A percentile compares a stretch with the other conserved stretches of the same genome.
Evolutionary conservation across 1,140 invertebrate species (phyloP).

Genomic region (Microplitis mediator): DNA sequence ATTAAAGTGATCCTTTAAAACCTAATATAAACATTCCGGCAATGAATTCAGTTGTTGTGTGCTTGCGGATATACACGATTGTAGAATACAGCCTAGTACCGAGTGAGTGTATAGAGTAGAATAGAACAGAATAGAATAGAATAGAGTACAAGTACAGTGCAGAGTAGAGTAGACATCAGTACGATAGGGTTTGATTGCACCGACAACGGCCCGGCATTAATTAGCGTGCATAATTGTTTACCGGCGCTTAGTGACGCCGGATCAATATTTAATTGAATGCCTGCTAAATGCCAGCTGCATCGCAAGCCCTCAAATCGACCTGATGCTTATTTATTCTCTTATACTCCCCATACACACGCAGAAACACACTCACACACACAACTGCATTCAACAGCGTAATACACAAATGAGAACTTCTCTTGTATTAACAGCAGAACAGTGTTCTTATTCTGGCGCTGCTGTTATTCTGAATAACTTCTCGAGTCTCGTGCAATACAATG

Average conservation of each 20-base stretch:
- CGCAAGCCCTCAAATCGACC: slow-evolving; percentile 54
- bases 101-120: neutral
- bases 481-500: slow-evolving; percentile 12
- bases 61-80: too few relatives aligned
- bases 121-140: neutral
- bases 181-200: slow-evolving; percentile 51
- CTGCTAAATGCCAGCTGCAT: slow-evolving; percentile 59
- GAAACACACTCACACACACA: neutral
- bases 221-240: slow-evolving; percentile 62
- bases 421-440: neutral
- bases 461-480: neutral
- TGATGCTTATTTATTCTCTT: slow-evolving; percentile 35
- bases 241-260: slow-evolving; percentile 55
- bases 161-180: neutral
- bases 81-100: too few relatives aligned
- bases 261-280: slow-evolving; percentile 63
- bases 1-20: neutral
- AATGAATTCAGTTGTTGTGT: too few relatives aligned
- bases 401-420: neutral
- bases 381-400: neutral
- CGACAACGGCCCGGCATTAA: slow-evolving; percentile 56
- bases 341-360: neutral
- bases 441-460: neutral
- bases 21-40: too few relatives aligned
- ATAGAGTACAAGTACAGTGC: neutral